A percentile compares a stretch with the other conserved stretches of the same genome.
phyloP scores from a whole-genome alignment of 2,888 invertebrate genomes.

The Drosophila fungiperda region DNA sequence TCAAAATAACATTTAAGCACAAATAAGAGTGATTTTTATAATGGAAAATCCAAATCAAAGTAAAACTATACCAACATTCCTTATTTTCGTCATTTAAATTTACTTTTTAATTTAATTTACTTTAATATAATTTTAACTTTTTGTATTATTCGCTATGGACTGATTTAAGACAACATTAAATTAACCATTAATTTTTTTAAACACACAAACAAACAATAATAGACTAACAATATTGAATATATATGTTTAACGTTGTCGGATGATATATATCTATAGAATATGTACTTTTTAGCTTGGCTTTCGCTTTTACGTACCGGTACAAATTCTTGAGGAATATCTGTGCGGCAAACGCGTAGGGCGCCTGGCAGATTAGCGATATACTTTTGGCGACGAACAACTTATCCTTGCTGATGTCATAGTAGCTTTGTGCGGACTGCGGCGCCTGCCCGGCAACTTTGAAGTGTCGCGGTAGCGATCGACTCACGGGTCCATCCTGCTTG shows the following conservation, averaged over 20 bases:
- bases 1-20: background rate
- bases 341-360: slow-evolving; percentile 95
- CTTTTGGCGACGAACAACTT: slow-evolving; percentile 97
- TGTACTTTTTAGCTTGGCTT: background rate
- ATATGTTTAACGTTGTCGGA: background rate
- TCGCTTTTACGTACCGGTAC: slow-evolving; percentile 89
- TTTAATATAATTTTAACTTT: background rate
- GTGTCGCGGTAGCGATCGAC: slow-evolving; percentile 94
- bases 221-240: background rate
- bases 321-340: slow-evolving; percentile 94
- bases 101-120: background rate
- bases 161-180: background rate
- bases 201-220: background rate
- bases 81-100: background rate
- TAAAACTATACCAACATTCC: background rate
- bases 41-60: background rate
- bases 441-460: slow-evolving; percentile 93
- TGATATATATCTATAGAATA: background rate
- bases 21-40: background rate
- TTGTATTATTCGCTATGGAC: background rate
- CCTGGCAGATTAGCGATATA: slow-evolving; percentile 95
- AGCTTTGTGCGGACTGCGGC: slow-evolving; percentile 91
- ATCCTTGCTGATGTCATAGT: slow-evolving; percentile 97
- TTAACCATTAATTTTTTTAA: background rate
- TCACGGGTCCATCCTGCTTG: slow-evolving; percentile 88